phyloP scores from a whole-genome alignment of 2,797 vertebrate genomes.

The Lepus oiostolus region DNA sequence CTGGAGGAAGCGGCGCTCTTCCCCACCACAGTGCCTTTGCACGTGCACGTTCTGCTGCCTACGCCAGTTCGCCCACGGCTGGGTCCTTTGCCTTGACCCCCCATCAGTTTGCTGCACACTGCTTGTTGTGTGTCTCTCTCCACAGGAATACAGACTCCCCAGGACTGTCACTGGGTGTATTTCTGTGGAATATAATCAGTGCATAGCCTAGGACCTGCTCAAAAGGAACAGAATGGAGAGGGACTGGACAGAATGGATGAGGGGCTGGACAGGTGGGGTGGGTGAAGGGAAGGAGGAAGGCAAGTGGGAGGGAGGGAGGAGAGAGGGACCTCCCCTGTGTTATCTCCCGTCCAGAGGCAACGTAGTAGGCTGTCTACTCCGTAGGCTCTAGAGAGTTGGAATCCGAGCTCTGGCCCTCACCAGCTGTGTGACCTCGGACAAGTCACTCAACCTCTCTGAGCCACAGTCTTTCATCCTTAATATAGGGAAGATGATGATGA shows the following conservation, averaged over 20 bases:
- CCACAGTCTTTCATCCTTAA: neutral
- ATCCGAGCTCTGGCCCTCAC: neutral
- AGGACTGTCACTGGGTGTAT: neutral
- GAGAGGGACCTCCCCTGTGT: neutral
- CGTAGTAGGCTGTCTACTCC: neutral
- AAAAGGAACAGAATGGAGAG: neutral
- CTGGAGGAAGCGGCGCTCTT: neutral
- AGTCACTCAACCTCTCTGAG: neutral
- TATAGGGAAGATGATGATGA: neutral
- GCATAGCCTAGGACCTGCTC: neutral
- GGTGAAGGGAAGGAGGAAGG: neutral
- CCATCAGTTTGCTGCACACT: neutral
- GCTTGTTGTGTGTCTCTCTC: neutral
- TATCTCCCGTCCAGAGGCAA: neutral
- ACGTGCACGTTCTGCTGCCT: neutral
- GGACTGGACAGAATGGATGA: neutral
- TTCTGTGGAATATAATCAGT: neutral
- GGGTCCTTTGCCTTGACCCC: neutral
- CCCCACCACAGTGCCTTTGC: neutral
- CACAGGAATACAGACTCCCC: neutral
- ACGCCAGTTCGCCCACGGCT: neutral
- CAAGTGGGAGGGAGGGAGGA: neutral
- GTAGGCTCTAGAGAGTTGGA: neutral
- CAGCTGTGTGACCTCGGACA: constrained; percentile 10
- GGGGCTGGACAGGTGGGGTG: neutral